phyloP scores from a whole-genome alignment of 2,113 vertebrate genomes.

The Diadophis punctatus region DNA sequence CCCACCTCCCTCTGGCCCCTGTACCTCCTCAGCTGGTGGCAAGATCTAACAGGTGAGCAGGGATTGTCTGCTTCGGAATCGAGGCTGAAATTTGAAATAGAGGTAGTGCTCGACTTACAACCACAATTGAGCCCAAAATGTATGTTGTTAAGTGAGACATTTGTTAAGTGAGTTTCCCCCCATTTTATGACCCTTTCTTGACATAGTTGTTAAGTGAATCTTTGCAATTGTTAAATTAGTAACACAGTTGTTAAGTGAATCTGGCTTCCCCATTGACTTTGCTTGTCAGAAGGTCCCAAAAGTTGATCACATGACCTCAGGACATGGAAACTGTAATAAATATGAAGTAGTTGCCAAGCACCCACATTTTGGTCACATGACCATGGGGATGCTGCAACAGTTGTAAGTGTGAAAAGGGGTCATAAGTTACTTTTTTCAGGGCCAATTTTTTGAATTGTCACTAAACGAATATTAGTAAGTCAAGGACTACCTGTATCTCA shows the following conservation, averaged over 20 bases:
- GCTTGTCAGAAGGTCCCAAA: too few relatives aligned
- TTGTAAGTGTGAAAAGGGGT: background rate
- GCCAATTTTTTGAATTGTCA: background rate
- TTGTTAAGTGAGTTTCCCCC: background rate
- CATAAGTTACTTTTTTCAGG: background rate
- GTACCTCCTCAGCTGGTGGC: background rate
- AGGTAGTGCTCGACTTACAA: background rate
- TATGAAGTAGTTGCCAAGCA: background rate
- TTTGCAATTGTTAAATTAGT: too few relatives aligned
- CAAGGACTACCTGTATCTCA: background rate
- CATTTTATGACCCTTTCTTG: background rate
- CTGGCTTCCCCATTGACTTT: too few relatives aligned
- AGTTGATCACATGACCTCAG: too few relatives aligned
- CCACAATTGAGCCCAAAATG: background rate
- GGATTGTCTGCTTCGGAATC: background rate
- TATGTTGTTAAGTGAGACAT: background rate
- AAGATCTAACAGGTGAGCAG: background rate
- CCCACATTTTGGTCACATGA: background rate
- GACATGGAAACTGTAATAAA: background rate
- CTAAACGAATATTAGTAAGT: background rate
- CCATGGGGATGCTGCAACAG: background rate
- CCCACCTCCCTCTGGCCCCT: background rate
- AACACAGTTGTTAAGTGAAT: too few relatives aligned
- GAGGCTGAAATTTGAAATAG: background rate
- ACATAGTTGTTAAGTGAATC: background rate